Percentiles rank a stretch among this genome's conserved stretches.
Evolutionary conservation across 2,113 vertebrate genomes (phyloP).

Genomic region (Petaurus breviceps): DNA sequence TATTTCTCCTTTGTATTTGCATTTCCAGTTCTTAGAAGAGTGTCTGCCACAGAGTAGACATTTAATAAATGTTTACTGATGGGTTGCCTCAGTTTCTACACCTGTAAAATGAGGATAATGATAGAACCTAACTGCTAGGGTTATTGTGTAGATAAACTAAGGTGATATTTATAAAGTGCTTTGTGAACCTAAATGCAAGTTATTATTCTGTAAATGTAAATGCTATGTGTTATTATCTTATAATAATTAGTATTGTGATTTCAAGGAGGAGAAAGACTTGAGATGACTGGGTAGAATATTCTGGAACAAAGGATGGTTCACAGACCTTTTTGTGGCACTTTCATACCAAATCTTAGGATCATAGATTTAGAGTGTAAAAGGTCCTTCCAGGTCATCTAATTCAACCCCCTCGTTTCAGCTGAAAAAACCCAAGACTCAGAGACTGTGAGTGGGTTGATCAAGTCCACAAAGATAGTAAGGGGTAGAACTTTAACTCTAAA

Average conservation of each 20-base stretch:
- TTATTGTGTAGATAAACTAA: no score
- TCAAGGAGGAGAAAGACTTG: background rate
- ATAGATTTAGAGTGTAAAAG: background rate
- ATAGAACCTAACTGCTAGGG: no score
- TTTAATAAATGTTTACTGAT: background rate
- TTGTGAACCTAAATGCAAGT: background rate
- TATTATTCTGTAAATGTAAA: no score
- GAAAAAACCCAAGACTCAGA: background rate
- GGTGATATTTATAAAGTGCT: no score
- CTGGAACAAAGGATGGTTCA: background rate
- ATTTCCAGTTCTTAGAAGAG: background rate
- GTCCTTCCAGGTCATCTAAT: background rate
- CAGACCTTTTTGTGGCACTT: background rate
- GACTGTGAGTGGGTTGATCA: constrained; percentile 1
- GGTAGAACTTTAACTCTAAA: constrained; percentile 20
- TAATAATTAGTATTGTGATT: background rate
- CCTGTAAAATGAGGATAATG: background rate
- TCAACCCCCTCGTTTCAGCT: background rate
- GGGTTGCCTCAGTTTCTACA: background rate
- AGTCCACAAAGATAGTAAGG: background rate
- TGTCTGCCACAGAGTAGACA: background rate
- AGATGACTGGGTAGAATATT: background rate
- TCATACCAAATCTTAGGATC: background rate
- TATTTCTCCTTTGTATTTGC: background rate
- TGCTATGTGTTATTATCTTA: background rate